Percentiles rank a stretch among this genome's conserved stretches.
Conservation (phyloP, 1,140 invertebrate species). For the Camponotus pennsylvanicus region DNA sequence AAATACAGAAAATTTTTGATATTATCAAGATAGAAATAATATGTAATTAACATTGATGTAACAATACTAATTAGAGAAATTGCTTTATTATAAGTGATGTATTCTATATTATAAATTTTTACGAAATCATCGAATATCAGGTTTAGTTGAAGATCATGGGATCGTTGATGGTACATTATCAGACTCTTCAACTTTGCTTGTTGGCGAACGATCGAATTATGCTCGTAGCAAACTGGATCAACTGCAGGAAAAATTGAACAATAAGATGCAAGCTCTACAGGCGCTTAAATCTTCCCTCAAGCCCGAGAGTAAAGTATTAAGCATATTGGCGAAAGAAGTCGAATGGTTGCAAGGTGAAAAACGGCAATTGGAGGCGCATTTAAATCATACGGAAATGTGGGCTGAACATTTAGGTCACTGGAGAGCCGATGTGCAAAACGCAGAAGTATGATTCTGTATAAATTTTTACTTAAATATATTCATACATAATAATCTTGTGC, state of each 20-base stretch:
- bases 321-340: conserved; percentile 93
- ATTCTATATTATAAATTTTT: background rate
- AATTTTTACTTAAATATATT: background rate
- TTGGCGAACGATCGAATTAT: conserved; percentile 94
- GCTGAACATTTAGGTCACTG: conserved; percentile 95
- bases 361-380: conserved; percentile 92
- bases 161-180: conserved; percentile 78
- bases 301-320: conserved; percentile 91
- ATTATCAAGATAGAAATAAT: background rate
- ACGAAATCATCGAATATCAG: conserved; percentile 53
- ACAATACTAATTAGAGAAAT: background rate
- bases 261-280: conserved; percentile 93
- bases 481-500: background rate
- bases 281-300: conserved; percentile 91
- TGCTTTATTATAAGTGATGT: background rate
- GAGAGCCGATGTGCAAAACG: conserved; percentile 93
- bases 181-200: conserved; percentile 85
- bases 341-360: conserved; percentile 93
- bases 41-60: background rate
- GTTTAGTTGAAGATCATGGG: conserved; percentile 79
- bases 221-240: conserved; percentile 93
- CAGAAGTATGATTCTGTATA: conserved; percentile 87
- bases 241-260: conserved; percentile 92
- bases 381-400: conserved; percentile 95
- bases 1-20: conserved; percentile 1